Conservation (phyloP, 2,797 vertebrate genomes). For the Orientallactaga sibirica region DNA sequence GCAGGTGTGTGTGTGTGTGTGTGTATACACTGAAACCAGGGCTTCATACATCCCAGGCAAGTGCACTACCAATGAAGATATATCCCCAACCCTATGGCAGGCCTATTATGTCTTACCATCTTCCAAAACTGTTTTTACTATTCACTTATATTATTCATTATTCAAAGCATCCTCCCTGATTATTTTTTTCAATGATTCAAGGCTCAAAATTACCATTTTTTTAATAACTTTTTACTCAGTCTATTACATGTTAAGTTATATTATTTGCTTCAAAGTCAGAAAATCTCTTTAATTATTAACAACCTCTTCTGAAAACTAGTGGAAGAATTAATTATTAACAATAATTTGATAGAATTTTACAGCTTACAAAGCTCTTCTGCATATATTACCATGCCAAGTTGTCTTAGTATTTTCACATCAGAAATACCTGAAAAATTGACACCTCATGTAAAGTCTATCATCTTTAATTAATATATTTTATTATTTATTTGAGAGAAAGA, state of each 20-base stretch:
- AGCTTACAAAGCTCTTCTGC: slow-evolving; percentile 18
- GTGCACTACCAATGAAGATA: no score
- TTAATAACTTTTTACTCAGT: slow-evolving; percentile 23
- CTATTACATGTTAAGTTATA: not conserved
- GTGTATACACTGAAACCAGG: no score
- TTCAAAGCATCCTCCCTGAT: slow-evolving; percentile 41
- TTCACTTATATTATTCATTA: not conserved
- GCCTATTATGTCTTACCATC: not conserved
- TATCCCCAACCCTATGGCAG: not conserved
- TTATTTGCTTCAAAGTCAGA: slow-evolving; percentile 50
- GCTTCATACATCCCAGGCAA: no score
- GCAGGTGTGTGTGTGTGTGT: no score
- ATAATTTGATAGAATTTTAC: not conserved
- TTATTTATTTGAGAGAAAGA: no score
- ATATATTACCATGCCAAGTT: slow-evolving; percentile 15
- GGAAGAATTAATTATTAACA: slow-evolving; percentile 34
- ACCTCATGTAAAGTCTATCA: slow-evolving; percentile 35
- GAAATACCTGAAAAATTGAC: slow-evolving; percentile 26
- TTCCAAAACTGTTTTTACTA: slow-evolving; percentile 9
- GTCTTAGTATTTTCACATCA: slow-evolving; percentile 29
- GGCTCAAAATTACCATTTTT: slow-evolving; percentile 28
- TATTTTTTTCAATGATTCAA: slow-evolving; percentile 63
- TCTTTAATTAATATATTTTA: no score
- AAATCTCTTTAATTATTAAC: slow-evolving; percentile 54
- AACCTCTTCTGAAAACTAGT: slow-evolving; percentile 31